Evolutionary conservation across 1,140 invertebrate species (phyloP).

Genomic region (Octopus sinensis): DNA sequence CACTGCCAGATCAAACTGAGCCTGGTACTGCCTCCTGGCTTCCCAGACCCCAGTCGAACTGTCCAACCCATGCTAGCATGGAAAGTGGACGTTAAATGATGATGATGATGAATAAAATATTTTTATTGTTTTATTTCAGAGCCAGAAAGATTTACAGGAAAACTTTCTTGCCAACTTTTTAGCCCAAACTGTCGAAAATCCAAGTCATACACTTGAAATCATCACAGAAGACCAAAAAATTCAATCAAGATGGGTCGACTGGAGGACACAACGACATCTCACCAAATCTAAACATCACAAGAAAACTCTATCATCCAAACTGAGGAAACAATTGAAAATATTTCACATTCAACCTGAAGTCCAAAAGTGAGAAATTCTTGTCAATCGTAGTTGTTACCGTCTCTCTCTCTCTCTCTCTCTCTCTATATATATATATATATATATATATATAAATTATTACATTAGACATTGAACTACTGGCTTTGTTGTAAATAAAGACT

Average conservation of each 20-base stretch:
- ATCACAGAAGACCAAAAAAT: not conserved
- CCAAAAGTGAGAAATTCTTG: slow-evolving; percentile 25
- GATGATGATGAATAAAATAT: too few relatives aligned
- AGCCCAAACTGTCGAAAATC: not conserved
- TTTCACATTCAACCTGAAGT: slow-evolving; percentile 28
- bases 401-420: not conserved
- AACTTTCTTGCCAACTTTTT: not conserved
- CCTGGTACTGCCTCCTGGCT: too few relatives aligned
- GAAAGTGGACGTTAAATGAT: too few relatives aligned
- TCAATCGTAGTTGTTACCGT: not conserved
- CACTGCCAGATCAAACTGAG: too few relatives aligned
- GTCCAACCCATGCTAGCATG: too few relatives aligned
- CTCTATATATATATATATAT: not conserved
- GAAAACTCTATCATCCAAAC: slow-evolving; percentile 23
- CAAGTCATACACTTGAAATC: not conserved
- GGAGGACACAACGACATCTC: not conserved
- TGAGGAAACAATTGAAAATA: slow-evolving; percentile 28
- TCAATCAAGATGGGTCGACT: not conserved
- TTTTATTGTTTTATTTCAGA: not conserved
- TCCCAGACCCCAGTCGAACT: too few relatives aligned
- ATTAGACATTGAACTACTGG: not conserved
- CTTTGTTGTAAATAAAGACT: not conserved
- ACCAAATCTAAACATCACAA: slow-evolving; percentile 1
- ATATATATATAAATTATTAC: not conserved
- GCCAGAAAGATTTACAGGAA: not conserved